Percentiles rank a stretch among this genome's conserved stretches.
Conservation (phyloP, 2,888 invertebrate genomes). For the Eupithecia subumbrata region DNA sequence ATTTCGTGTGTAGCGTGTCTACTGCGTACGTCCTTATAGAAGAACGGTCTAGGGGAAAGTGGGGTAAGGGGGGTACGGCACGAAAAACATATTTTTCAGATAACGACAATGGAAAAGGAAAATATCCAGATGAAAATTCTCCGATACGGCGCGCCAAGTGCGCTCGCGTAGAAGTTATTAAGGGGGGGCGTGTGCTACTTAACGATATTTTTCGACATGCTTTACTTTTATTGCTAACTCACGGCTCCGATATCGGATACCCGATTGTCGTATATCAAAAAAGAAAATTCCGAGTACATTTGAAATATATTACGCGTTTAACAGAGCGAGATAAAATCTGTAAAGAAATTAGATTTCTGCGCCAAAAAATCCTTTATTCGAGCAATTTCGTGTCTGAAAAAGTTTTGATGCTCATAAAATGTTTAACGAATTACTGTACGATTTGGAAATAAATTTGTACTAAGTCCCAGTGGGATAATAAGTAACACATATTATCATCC, state of each 20-base stretch:
- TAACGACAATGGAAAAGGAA: constrained; percentile 84
- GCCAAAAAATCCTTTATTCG: constrained; percentile 40
- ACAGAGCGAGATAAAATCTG: constrained; percentile 32
- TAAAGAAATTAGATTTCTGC: constrained; percentile 33
- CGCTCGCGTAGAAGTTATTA: constrained; percentile 80
- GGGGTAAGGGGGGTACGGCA: constrained; percentile 61
- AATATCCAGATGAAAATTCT: constrained; percentile 84
- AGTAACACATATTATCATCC: constrained; percentile 82
- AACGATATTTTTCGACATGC: constrained; percentile 82
- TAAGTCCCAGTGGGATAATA: constrained; percentile 75
- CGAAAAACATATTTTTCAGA: constrained; percentile 85
- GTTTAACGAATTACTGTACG: constrained; percentile 61
- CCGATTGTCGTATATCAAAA: constrained; percentile 79
- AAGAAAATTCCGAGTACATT: constrained; percentile 51
- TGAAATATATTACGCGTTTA: constrained; percentile 36
- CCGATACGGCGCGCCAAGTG: constrained; percentile 80
- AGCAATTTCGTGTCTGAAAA: constrained; percentile 35
- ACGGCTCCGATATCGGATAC: constrained; percentile 74
- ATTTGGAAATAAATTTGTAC: constrained; percentile 68
- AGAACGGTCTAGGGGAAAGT: constrained; percentile 40
- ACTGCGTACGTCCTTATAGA: constrained; percentile 52
- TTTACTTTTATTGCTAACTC: constrained; percentile 82
- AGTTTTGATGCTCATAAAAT: constrained; percentile 40
- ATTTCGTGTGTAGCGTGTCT: constrained; percentile 43
- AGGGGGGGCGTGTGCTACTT: constrained; percentile 80